phyloP scores from a whole-genome alignment of 1,140 invertebrate species.

The Gonatopus flavifemur region DNA sequence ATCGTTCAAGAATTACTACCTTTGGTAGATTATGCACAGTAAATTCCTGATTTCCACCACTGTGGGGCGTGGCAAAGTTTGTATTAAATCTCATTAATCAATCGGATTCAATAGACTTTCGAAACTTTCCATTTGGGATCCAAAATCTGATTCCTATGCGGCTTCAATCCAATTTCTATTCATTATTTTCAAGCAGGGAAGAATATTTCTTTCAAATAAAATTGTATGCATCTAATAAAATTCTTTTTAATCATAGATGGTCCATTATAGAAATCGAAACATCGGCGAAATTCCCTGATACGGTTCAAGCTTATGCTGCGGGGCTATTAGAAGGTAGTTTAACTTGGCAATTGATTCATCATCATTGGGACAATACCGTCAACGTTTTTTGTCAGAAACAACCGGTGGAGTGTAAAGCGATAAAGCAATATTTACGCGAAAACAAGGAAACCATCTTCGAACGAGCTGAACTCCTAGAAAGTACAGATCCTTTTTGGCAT shows the following conservation, averaged over 20 bases:
- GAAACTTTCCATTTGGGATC: too few relatives aligned
- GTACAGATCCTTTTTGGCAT: constrained; percentile 75
- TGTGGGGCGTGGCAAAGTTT: too few relatives aligned
- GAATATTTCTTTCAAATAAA: too few relatives aligned
- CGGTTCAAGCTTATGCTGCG: constrained; percentile 84
- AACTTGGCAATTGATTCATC: constrained; percentile 79
- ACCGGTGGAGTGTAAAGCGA: constrained; percentile 68
- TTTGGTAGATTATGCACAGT: too few relatives aligned
- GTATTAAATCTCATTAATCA: too few relatives aligned
- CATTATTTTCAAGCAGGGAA: too few relatives aligned
- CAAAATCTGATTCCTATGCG: too few relatives aligned
- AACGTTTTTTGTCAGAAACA: constrained; percentile 68
- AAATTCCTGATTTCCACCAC: too few relatives aligned
- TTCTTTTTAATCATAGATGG: constrained; percentile 74
- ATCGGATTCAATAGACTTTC: too few relatives aligned
- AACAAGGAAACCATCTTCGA: constrained; percentile 67
- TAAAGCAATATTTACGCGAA: constrained; percentile 67
- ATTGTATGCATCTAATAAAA: too few relatives aligned
- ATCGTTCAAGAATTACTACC: too few relatives aligned
- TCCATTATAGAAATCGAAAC: constrained; percentile 79
- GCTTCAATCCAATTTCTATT: too few relatives aligned
- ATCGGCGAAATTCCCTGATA: constrained; percentile 69
- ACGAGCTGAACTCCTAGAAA: constrained; percentile 56
- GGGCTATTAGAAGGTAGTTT: constrained; percentile 84
- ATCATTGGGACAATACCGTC: constrained; percentile 80